Evolutionary conservation across 1,140 invertebrate genomes (phyloP), one percentile per base, ranked within the genome.

Genomic region (Aphelinus atriplicis): DNA sequence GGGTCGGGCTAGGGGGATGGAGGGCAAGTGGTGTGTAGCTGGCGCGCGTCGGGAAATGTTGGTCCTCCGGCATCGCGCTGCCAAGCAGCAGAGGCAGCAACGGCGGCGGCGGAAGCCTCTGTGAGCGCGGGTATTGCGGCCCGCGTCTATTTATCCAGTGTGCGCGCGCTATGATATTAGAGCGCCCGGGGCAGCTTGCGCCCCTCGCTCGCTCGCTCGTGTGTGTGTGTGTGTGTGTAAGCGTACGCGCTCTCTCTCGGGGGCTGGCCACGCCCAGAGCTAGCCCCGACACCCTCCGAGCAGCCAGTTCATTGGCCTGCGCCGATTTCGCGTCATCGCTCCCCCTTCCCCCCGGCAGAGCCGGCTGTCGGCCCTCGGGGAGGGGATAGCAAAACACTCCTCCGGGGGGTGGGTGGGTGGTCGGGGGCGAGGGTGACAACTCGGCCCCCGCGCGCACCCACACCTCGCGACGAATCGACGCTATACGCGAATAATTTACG

Each of bases 151-250:
- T 87, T 87, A 84, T 86, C 82, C 84, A 86, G 80, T 79, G 82
- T 84, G 84, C 82, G 84, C 84, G 84, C 82, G 84, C 84, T 86
- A 87, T 85, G 84, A 86, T 87, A 86, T 87, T 86, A 86, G 83
- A 87, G 83, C 86, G 85, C 80, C 83, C 79, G 84, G 61, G 73
- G 85, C 85, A 4, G 51, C 51, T 4, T 9, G 51, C 51, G 9
- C 51, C 51, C 9, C 51, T 53, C 51, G 4, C 51, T 53, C 51
- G 51, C 51, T 53, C 51, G 4, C 26, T 26, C 26, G 26, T 26
- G 26, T 26, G 26, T 26, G 26, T 26, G 26, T 26, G 26, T 26
- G 26, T 26, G 26, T 26, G 26, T 26, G 46, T 64, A 1, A 46
- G 70, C 73, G 53, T 77, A 71, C 48, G 77, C 73, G 57, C 77